Percentiles rank a stretch among this genome's conserved stretches.
phyloP scores from a whole-genome alignment of 2,888 invertebrate genomes.

The Drosophila infuscata region DNA sequence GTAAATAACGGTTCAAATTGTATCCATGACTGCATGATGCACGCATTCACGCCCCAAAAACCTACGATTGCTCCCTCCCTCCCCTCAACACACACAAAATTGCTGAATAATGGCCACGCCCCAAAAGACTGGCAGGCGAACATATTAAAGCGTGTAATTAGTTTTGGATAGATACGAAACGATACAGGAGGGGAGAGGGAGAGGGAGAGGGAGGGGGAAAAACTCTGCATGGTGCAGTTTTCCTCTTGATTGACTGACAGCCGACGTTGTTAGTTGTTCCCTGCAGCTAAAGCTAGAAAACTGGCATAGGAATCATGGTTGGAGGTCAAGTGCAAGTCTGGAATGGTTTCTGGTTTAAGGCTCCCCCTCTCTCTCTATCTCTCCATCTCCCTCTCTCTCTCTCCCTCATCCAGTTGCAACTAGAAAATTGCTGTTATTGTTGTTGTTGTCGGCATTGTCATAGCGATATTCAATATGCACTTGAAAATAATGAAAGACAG shows the following conservation, averaged over 20 bases:
- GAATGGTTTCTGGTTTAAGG: constrained; percentile 30
- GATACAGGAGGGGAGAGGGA: not conserved
- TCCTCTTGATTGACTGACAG: constrained; percentile 61
- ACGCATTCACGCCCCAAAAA: constrained; percentile 53
- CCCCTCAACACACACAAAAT: constrained; percentile 23
- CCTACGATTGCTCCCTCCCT: not conserved
- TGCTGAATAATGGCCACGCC: constrained; percentile 75
- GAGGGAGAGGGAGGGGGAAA: not conserved
- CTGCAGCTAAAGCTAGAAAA: not conserved
- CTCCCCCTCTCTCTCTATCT: not conserved
- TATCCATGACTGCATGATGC: constrained; percentile 70
- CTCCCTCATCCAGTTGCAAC: not conserved
- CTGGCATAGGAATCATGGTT: constrained; percentile 16
- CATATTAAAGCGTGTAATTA: constrained; percentile 76
- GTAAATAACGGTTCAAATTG: constrained; percentile 60
- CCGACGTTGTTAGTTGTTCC: constrained; percentile 36
- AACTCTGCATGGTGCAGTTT: constrained; percentile 47
- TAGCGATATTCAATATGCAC: constrained; percentile 34
- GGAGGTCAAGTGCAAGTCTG: constrained; percentile 59
- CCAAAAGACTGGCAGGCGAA: constrained; percentile 42
- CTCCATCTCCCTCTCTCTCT: constrained; percentile 7
- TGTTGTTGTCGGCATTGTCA: constrained; percentile 40
- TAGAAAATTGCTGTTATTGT: not conserved
- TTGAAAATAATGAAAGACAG: constrained; percentile 21
- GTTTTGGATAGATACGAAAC: constrained; percentile 61